phyloP scores from a whole-genome alignment of 2,888 invertebrate species.

The Eilema griseolum region DNA sequence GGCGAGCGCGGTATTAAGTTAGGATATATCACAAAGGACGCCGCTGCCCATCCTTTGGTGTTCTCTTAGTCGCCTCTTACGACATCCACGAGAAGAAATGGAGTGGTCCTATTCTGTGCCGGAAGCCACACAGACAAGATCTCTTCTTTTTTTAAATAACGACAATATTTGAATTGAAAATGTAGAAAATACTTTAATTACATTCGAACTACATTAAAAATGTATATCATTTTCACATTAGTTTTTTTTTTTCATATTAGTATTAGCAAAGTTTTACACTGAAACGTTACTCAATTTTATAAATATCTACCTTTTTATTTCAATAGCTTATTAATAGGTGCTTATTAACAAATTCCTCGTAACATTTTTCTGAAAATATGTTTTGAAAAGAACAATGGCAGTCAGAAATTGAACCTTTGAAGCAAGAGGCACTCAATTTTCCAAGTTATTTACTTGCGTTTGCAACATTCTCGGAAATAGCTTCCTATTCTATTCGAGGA shows the following conservation, averaged over 20 bases:
- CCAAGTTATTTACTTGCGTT: slow-evolving; percentile 2
- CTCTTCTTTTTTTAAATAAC: neutral
- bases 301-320: neutral
- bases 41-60: too few relatives aligned
- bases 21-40: too few relatives aligned
- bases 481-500: slow-evolving; percentile 2
- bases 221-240: neutral
- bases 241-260: too few relatives aligned
- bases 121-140: too few relatives aligned
- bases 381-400: neutral
- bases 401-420: slow-evolving; percentile 1
- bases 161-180: too few relatives aligned
- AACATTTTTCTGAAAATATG: neutral
- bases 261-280: too few relatives aligned
- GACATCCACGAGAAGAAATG: too few relatives aligned
- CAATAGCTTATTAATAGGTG: neutral
- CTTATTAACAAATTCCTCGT: neutral
- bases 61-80: too few relatives aligned
- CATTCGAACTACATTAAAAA: neutral
- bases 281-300: too few relatives aligned
- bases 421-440: slow-evolving; percentile 16
- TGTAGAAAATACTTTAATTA: too few relatives aligned
- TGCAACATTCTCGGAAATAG: slow-evolving; percentile 9
- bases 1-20: too few relatives aligned
- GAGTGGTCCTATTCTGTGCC: too few relatives aligned